phyloP scores from a whole-genome alignment of 2,888 invertebrate genomes.

The Meliscaeva auricollis region DNA sequence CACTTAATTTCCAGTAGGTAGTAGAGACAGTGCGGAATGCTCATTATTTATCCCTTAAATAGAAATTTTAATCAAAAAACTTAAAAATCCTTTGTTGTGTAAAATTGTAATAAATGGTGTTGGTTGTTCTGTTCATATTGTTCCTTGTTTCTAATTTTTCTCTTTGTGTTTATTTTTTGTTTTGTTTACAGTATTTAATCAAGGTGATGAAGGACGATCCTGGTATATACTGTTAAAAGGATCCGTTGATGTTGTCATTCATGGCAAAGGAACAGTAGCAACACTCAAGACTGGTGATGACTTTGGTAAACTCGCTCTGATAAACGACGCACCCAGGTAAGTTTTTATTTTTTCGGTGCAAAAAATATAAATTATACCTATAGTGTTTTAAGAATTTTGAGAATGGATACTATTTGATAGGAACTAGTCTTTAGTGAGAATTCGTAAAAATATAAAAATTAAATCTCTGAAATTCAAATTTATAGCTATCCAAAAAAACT shows the following conservation, averaged over 20 bases:
- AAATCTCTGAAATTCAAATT: no score
- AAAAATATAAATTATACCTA: no score
- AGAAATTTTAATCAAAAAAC: conserved; percentile 51
- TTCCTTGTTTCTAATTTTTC: no score
- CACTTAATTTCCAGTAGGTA: no score
- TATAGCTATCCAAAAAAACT: no score
- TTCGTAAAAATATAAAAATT: no score
- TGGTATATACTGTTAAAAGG: conserved; percentile 94
- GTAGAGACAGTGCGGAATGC: no score
- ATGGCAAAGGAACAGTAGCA: conserved; percentile 93
- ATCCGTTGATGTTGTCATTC: conserved; percentile 93
- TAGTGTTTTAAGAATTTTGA: not conserved
- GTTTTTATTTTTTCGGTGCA: conserved; percentile 59
- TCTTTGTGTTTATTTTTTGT: not conserved
- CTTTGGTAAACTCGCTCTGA: conserved; percentile 93
- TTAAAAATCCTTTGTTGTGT: conserved; percentile 37
- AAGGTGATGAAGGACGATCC: conserved; percentile 93
- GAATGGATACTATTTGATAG: no score
- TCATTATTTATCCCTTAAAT: not conserved
- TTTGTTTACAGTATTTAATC: conserved; percentile 88
- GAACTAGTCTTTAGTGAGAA: no score
- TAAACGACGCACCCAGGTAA: conserved; percentile 93
- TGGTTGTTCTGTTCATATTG: no score
- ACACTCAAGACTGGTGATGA: conserved; percentile 93
- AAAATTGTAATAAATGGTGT: not conserved